Evolutionary conservation across 2,888 invertebrate genomes (phyloP), one percentile per base, ranked within the genome.

Genomic region (Xestoiulus laeticollis): DNA sequence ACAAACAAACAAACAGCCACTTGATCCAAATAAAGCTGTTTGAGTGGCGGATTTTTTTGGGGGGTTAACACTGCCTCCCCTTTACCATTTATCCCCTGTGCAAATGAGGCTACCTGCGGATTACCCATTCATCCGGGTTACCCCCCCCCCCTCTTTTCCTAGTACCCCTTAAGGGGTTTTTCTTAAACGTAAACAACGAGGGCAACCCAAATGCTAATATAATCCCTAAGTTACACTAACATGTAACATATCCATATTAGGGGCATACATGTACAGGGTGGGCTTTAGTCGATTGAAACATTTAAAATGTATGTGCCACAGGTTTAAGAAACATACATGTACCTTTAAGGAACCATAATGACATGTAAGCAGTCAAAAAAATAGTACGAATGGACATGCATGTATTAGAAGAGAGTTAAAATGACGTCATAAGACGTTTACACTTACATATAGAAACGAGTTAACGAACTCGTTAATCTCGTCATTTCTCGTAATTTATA

Each of bases 71-170:
- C 16, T 48, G 48, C 16, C 14, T 16, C n/a, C n/a, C 19, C 59
- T 59, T 59, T 59, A 3, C 14, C 22, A 5, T 59, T 59, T 3
- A n/a, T n/a, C 59, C 59, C n/a, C 0, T 2, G 59, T 59, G 59
- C 59, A 59, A 59, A 59, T 59, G 59, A 59, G 59, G 59, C 59
- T 59, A 59, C 59, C 59, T 8, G 59, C 59, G 59, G 59, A 8
- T 59, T 59, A 59, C 59, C 59, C 59, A 59, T 59, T 59, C 59
- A 59, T n/a, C 59, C n/a, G 59, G 59, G 59, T 19, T n/a, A n/a
- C 19, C 59, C 59, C 6, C 48, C 48, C 48, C n/a, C n/a, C n/a
- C n/a, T n/a, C n/a, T n/a, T n/a, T n/a, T n/a, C n/a, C n/a, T n/a
- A n/a, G n/a, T n/a, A n/a, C n/a, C n/a, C n/a, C n/a, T n/a, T n/a